Conservation (phyloP, 2,113 vertebrate genomes). For the Sterna hirundo region DNA sequence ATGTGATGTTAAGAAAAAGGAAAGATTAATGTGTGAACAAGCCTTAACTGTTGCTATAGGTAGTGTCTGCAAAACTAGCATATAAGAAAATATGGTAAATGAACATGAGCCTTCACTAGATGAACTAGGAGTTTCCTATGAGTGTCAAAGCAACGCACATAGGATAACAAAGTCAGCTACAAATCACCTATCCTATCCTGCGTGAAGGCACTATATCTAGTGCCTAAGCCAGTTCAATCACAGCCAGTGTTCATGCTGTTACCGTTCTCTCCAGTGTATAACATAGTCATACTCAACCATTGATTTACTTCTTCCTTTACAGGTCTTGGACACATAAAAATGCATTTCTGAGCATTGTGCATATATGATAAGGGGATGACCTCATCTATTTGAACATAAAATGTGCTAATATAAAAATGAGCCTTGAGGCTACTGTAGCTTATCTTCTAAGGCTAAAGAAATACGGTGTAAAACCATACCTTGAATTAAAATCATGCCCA, state of each 20-base stretch:
- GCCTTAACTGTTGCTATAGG: not conserved
- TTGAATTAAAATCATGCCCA: not conserved
- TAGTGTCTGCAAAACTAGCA: not conserved
- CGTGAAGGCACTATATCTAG: not conserved
- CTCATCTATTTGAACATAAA: not conserved
- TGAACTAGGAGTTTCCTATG: not conserved
- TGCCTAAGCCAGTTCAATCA: not conserved
- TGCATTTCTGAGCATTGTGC: not conserved
- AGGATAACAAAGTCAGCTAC: not conserved
- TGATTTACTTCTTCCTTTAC: not conserved
- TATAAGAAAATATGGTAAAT: not conserved
- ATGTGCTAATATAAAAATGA: not conserved
- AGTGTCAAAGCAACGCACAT: accelerated
- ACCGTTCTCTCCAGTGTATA: not conserved
- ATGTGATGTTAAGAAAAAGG: not conserved
- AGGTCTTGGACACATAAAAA: not conserved
- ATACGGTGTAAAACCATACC: not conserved
- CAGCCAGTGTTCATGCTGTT: not conserved
- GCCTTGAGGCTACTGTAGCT: not conserved
- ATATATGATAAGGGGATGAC: not conserved
- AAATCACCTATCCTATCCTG: not conserved
- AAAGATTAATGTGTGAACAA: not conserved
- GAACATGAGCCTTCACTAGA: not conserved
- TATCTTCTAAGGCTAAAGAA: not conserved
- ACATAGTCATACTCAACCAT: not conserved